phyloP scores from a whole-genome alignment of 2,113 vertebrate genomes.

The Natator depressus region DNA sequence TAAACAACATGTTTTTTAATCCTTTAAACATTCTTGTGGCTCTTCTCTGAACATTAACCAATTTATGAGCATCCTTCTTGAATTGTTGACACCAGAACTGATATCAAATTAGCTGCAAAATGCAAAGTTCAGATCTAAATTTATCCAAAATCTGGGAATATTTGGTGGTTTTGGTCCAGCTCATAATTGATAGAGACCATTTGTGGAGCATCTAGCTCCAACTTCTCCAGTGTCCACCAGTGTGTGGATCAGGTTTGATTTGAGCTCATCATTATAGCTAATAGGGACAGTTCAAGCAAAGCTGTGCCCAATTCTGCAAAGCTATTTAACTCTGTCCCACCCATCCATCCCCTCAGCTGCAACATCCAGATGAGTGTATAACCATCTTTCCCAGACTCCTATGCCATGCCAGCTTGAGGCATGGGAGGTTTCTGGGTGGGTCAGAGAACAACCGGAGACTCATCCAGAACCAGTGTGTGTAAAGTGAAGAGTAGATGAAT shows the following conservation, averaged over 20 bases:
- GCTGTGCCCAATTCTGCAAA: not conserved
- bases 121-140: not conserved
- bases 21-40: not conserved
- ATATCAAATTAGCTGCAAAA: not conserved
- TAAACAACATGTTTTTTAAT: not conserved
- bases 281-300: not conserved
- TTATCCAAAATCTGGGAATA: not conserved
- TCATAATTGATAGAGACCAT: not conserved
- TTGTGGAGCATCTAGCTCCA: not conserved
- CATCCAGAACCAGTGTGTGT: no score
- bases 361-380: not conserved
- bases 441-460: not conserved
- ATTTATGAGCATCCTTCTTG: not conserved
- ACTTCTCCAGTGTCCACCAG: not conserved
- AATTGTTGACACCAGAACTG: not conserved
- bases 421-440: no score
- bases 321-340: not conserved
- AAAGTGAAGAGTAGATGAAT: not conserved
- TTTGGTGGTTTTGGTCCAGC: not conserved
- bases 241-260: not conserved
- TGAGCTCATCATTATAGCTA: not conserved
- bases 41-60: not conserved
- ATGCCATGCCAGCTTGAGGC: not conserved
- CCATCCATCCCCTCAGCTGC: not conserved
- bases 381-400: not conserved